phyloP scores from a whole-genome alignment of 2,797 vertebrate species.

The Lagodon rhomboides region DNA sequence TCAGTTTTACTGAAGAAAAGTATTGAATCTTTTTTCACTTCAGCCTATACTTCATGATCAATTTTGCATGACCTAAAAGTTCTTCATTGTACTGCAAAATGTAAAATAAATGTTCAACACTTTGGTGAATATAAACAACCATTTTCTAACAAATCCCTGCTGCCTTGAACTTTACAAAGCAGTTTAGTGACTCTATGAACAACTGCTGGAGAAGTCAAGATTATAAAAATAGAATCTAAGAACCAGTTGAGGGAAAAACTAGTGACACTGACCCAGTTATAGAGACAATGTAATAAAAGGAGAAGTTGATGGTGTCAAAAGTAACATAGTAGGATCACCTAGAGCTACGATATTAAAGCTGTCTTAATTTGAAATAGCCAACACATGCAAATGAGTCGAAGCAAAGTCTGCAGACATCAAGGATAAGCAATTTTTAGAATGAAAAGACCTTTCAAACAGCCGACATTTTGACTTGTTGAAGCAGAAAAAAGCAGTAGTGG shows the following conservation, averaged over 20 bases:
- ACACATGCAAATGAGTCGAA: conserved; percentile 33
- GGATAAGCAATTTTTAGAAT: conserved; percentile 19
- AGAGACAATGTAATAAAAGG: conserved; percentile 8
- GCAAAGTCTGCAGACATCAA: conserved; percentile 26
- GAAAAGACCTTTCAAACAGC: conserved; percentile 15
- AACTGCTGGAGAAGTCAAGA: neutral
- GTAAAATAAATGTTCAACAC: neutral
- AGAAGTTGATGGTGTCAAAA: conserved; percentile 23
- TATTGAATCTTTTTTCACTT: neutral
- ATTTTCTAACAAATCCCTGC: neutral
- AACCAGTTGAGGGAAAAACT: conserved; percentile 24
- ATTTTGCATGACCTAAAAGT: neutral
- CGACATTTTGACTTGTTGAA: conserved; percentile 17
- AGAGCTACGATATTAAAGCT: conserved; percentile 18
- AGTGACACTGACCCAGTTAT: conserved; percentile 11
- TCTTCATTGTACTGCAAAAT: neutral
- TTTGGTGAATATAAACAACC: neutral
- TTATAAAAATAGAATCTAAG: conserved; percentile 7
- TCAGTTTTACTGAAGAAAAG: neutral
- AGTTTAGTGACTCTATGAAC: neutral
- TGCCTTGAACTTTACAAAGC: neutral
- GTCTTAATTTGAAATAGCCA: conserved; percentile 28
- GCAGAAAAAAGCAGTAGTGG: conserved; percentile 29
- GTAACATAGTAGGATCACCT: neutral
- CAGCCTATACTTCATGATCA: neutral